phyloP scores from a whole-genome alignment of 2,797 vertebrate genomes.

The Eremophila alpestris region DNA sequence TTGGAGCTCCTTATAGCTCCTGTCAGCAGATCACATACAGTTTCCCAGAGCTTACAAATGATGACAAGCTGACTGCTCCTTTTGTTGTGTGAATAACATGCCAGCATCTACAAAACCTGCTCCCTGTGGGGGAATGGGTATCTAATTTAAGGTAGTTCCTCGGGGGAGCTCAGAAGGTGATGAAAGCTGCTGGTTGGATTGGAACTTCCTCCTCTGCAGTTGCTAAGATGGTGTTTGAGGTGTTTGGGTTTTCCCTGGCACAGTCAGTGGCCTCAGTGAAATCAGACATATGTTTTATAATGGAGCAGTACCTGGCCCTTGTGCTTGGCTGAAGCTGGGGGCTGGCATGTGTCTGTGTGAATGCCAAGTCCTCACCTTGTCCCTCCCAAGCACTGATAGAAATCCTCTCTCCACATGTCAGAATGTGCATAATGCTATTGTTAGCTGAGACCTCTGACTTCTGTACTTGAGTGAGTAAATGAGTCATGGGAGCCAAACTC shows the following conservation, averaged over 20 bases:
- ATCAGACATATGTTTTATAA: background rate
- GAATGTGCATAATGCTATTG: background rate
- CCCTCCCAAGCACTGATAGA: rapidly evolving
- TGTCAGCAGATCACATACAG: background rate
- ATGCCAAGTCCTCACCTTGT: background rate
- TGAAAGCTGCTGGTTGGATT: background rate
- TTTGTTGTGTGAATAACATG: background rate
- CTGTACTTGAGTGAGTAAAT: background rate
- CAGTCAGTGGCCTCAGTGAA: background rate
- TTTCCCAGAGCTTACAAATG: background rate
- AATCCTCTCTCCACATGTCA: background rate
- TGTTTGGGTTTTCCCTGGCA: background rate
- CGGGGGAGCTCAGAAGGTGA: background rate
- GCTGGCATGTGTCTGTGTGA: background rate
- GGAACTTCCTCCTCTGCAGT: background rate
- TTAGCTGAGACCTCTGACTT: background rate
- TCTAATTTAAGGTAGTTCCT: background rate
- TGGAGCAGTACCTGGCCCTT: background rate
- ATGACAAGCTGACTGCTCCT: background rate
- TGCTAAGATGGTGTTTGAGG: background rate
- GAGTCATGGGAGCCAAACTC: background rate
- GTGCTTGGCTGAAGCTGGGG: background rate
- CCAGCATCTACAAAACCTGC: background rate
- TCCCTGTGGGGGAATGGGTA: background rate
- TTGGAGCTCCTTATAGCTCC: background rate